Conservation (phyloP, 2,797 vertebrate genomes). For the Pipistrellus kuhlii region DNA sequence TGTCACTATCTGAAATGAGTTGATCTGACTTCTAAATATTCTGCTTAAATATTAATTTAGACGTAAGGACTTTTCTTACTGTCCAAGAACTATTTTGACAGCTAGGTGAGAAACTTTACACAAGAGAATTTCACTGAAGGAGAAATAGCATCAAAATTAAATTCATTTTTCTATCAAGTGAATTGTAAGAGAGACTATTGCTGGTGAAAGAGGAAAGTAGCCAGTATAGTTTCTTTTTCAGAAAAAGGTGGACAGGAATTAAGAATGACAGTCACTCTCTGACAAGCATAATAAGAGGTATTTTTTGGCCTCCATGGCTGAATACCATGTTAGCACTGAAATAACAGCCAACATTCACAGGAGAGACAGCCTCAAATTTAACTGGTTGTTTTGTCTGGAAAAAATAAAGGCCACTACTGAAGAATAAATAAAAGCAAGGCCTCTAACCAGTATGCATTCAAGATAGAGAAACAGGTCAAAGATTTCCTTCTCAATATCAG, state of each 20-base stretch:
- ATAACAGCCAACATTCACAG: not conserved
- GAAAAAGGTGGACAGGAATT: not conserved
- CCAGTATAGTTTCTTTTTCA: not conserved
- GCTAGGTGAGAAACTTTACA: constrained; percentile 27
- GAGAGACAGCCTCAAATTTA: not conserved
- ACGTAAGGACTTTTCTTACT: not conserved
- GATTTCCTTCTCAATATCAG: constrained; percentile 40
- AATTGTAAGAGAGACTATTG: not conserved
- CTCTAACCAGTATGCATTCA: constrained; percentile 45
- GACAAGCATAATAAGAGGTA: not conserved
- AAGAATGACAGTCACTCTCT: not conserved
- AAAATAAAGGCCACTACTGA: constrained; percentile 18
- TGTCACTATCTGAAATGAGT: fast-evolving
- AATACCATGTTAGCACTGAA: not conserved
- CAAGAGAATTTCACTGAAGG: constrained; percentile 31
- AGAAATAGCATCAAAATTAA: constrained; percentile 44
- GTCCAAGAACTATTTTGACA: not conserved
- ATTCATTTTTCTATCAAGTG: constrained; percentile 41
- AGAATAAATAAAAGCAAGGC: constrained; percentile 24
- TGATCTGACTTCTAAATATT: not conserved
- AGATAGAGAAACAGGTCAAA: constrained; percentile 40
- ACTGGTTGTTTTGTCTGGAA: not conserved
- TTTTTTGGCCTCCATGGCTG: not conserved
- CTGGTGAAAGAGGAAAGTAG: not conserved
- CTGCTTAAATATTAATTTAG: not conserved